phyloP scores from a whole-genome alignment of 2,797 vertebrate genomes.

The Aphelocoma californica region DNA sequence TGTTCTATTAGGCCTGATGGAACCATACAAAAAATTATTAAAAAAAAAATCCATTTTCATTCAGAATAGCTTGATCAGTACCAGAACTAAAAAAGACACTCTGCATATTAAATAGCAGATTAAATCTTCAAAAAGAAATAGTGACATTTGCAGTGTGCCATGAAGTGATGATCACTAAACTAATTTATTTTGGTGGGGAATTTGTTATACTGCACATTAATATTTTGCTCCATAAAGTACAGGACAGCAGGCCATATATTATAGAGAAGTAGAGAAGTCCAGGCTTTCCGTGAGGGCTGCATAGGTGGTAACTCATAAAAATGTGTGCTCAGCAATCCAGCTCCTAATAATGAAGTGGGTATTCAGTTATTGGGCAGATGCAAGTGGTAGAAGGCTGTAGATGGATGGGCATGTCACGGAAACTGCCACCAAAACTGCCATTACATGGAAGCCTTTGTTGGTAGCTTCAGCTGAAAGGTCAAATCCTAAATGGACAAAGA shows the following conservation, averaged over 20 bases:
- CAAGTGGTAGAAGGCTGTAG: not conserved
- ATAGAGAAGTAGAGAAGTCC: not conserved
- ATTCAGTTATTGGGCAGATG: not conserved
- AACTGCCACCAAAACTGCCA: not conserved
- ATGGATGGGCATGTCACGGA: not conserved
- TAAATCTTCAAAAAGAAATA: not conserved
- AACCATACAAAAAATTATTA: not conserved
- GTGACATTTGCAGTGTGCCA: not conserved
- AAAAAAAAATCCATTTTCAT: fast-evolving
- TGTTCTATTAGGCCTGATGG: not conserved
- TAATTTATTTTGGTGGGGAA: not conserved
- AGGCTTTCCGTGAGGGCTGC: not conserved
- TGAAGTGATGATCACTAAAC: not conserved
- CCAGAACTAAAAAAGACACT: not conserved
- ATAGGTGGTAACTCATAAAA: not conserved
- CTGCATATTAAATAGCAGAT: not conserved
- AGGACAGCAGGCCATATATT: not conserved
- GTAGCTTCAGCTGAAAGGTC: not conserved
- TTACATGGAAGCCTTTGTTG: not conserved
- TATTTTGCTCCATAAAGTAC: not conserved
- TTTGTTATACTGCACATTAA: not conserved
- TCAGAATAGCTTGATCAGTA: not conserved
- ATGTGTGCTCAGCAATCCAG: not conserved
- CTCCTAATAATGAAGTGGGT: not conserved
- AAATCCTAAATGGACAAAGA: not conserved